phyloP scores from a whole-genome alignment of 2,888 invertebrate species.

The Halictus ligatus region DNA sequence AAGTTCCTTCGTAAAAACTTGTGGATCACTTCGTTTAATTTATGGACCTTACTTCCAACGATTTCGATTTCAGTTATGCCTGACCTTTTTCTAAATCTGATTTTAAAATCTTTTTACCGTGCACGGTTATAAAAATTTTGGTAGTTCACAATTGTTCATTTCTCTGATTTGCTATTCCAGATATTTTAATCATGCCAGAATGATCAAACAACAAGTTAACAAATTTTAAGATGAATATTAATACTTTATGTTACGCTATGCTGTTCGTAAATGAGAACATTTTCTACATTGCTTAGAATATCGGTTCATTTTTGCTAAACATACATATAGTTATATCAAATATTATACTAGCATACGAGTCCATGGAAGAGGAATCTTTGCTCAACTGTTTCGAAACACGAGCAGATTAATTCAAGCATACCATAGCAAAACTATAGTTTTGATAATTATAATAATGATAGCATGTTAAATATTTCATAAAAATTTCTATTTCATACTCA shows the following conservation, averaged over 20 bases:
- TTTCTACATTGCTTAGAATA: neutral
- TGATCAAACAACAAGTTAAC: neutral
- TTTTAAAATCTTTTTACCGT: conserved; percentile 9
- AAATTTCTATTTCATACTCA: no score
- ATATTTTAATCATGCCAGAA: neutral
- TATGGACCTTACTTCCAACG: neutral
- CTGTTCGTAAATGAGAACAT: neutral
- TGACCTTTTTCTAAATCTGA: neutral
- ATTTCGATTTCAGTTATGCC: conserved; percentile 9
- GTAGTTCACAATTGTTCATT: neutral
- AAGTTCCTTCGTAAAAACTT: conserved; percentile 38
- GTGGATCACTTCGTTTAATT: conserved; percentile 20
- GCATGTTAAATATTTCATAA: no score
- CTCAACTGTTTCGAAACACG: no score
- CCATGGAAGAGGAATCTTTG: no score
- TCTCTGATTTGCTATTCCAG: neutral
- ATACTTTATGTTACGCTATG: neutral
- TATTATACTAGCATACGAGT: no score
- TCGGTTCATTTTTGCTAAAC: neutral
- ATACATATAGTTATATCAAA: neutral
- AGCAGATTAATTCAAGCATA: no score
- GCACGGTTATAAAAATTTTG: neutral
- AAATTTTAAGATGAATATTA: neutral
- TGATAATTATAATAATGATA: no score
- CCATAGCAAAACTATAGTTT: no score